phyloP scores from a whole-genome alignment of 2,113 vertebrate genomes.

The Candoia aspera region DNA sequence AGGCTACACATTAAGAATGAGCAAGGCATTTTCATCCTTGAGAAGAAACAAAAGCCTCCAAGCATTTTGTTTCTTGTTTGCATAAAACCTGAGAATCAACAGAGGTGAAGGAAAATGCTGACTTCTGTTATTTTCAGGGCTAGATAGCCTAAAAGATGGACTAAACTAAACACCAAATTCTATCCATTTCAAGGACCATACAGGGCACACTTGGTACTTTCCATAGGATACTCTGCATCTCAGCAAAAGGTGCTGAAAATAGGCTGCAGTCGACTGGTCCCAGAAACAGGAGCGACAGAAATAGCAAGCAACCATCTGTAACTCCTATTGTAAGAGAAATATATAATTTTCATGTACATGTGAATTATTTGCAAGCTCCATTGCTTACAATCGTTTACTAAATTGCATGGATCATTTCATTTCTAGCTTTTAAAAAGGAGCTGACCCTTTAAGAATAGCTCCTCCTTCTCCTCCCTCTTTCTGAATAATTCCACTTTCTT shows the following conservation, averaged over 20 bases:
- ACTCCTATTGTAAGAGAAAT: neutral
- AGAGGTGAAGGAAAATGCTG: neutral
- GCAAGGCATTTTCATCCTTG: neutral
- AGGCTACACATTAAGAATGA: neutral
- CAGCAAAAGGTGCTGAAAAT: neutral
- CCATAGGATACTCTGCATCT: neutral
- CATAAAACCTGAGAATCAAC: neutral
- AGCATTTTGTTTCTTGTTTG: neutral
- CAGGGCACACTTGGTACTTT: neutral
- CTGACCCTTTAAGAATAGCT: neutral
- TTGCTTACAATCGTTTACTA: neutral
- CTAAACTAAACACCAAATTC: neutral
- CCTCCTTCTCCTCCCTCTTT: neutral
- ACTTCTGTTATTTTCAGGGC: neutral
- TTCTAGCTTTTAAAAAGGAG: neutral
- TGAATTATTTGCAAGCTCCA: neutral
- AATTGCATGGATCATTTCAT: neutral
- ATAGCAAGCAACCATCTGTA: neutral
- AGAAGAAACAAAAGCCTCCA: neutral
- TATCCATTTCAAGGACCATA: neutral
- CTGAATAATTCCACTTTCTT: neutral
- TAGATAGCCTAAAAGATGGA: fast-evolving
- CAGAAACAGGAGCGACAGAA: neutral
- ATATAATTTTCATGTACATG: neutral
- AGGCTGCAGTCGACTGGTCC: neutral